Percentiles rank a stretch among this genome's conserved stretches.
Conservation (phyloP, 2,797 vertebrate species). For the Acanthis flammea region DNA sequence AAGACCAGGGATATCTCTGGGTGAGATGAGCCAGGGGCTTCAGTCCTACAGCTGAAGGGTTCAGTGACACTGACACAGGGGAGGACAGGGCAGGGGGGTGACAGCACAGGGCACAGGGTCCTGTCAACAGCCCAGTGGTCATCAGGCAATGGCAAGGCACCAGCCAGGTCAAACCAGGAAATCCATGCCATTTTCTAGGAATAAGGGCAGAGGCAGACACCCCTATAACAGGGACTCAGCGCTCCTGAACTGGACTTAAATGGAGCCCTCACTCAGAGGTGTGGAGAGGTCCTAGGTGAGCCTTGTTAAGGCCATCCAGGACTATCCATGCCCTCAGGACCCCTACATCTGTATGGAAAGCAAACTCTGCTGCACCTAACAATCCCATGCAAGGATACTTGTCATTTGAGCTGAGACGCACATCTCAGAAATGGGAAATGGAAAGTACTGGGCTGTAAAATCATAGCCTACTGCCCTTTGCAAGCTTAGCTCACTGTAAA, state of each 20-base stretch:
- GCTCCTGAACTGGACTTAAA: not conserved
- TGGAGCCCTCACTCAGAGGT: not conserved
- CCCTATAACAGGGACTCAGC: accelerated
- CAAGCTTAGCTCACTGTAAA: not conserved
- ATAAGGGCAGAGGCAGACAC: not conserved
- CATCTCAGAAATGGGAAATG: slow-evolving; percentile 3
- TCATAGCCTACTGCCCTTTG: not conserved
- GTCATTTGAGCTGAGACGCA: not conserved
- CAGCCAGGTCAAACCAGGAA: not conserved
- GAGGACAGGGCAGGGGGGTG: not conserved
- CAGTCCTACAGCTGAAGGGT: not conserved
- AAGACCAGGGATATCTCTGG: not conserved
- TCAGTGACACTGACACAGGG: not conserved
- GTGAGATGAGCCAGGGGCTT: accelerated
- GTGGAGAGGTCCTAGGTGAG: not conserved
- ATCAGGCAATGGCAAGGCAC: not conserved
- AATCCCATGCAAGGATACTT: not conserved
- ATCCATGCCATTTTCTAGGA: not conserved
- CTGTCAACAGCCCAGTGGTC: not conserved
- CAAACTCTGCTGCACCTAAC: not conserved
- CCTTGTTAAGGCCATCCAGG: not conserved
- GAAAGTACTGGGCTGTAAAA: slow-evolving; percentile 31
- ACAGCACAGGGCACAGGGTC: not conserved
- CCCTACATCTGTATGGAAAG: not conserved
- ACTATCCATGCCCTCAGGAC: not conserved